Base-by-base conservation (phyloP, 2,888 invertebrate genomes). In the Galerucella calmariensis region DNA sequence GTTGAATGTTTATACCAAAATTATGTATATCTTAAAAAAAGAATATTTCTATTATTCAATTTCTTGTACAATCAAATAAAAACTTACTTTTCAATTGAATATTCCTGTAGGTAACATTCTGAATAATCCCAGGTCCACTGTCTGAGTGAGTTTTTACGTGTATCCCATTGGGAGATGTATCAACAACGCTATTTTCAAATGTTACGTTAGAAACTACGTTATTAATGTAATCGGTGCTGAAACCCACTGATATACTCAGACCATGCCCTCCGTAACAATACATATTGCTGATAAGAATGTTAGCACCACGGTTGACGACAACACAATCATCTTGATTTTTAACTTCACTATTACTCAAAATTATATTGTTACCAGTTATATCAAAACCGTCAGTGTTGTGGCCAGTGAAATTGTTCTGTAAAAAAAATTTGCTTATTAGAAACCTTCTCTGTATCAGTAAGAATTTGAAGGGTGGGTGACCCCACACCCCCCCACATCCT, bases 211-310 rank as follows among this genome's bases (percentile, higher is more conserved):
- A 12, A 16, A 56, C 71, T 27, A 51, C 11, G 27, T 65, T 71
- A 3, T 4, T 12, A 1, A 14, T 41, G 27, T 65, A 71, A 59
- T 75, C 62, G 12, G 69, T 24, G 2, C 16, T 51, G 14, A 20
- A 69, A 14, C 35, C 67, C 2, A 63, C 75, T 8, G 72, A 75
- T 58, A 75, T 56, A 3, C 74, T 74, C 24, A 76, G 51, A 8
- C 78, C 78, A 53, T 78, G 78, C 12, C 78, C 76, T 41, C 75
- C 76, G 51, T 73, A 69, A 53, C 78, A 78, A 41, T 63, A 53
- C 67, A 73, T 66, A 20, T 74, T 73, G 56, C 67, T 70, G 14
- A 78, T 61, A 3, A 67, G 71, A 16, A 75, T 69, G 20, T 73
- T 67, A 35, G 41, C n/a, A 10, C 75, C 75, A 56, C 41, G 8